Percentiles rank a stretch among this genome's conserved stretches.
phyloP scores from a whole-genome alignment of 2,797 vertebrate species.

The Darevskia mixta region DNA sequence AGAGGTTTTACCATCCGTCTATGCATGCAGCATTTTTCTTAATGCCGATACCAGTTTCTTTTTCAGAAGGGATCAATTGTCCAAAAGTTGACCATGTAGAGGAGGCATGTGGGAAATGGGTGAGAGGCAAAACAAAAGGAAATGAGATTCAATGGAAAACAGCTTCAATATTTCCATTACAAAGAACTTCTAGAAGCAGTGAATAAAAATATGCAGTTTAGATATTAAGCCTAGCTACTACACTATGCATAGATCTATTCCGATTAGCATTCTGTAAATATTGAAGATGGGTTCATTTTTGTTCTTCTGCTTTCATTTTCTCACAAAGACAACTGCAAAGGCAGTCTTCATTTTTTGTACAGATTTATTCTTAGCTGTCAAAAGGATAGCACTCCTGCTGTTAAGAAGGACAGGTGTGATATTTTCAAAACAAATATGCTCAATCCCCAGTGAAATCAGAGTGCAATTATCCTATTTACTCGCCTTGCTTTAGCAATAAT shows the following conservation, averaged over 20 bases:
- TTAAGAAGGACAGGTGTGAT: slow-evolving; percentile 38
- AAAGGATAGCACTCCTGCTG: not conserved
- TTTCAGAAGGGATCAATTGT: not conserved
- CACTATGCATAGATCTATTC: not conserved
- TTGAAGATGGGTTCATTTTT: slow-evolving; percentile 6
- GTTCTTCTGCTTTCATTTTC: slow-evolving; percentile 28
- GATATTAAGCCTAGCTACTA: slow-evolving; percentile 6
- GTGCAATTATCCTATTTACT: not conserved
- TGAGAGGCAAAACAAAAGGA: not conserved
- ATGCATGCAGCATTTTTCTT: not conserved
- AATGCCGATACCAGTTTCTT: not conserved
- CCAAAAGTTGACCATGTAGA: not conserved
- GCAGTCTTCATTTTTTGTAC: slow-evolving; percentile 41
- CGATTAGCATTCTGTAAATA: slow-evolving; percentile 30
- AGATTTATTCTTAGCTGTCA: slow-evolving; percentile 50
- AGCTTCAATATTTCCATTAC: slow-evolving; percentile 21
- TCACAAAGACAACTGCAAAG: slow-evolving; percentile 34
- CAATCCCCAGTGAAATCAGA: slow-evolving; percentile 13
- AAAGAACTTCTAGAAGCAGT: not conserved
- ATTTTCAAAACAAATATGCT: slow-evolving; percentile 35
- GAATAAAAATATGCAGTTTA: slow-evolving; percentile 21
- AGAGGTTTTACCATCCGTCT: slow-evolving; percentile 2
- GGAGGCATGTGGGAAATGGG: not conserved
- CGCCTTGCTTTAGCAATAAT: slow-evolving; percentile 56
- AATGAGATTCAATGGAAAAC: slow-evolving; percentile 31